Evolutionary conservation across 2,113 vertebrate species (phyloP), one percentile per base, ranked within the genome.

Genomic region (Trichomycterus rosablanca): DNA sequence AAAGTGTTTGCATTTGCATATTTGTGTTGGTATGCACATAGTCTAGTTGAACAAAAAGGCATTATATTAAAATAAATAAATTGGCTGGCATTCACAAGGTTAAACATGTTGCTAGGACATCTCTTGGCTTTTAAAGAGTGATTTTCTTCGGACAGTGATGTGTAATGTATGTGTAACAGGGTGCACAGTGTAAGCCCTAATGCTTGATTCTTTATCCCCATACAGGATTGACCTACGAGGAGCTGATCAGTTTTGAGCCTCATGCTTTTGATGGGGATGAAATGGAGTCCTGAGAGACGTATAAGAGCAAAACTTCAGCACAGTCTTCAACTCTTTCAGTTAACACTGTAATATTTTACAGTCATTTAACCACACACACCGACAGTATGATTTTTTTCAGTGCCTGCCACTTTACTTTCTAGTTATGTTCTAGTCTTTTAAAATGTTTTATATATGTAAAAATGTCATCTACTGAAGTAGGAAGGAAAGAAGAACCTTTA

Each of bases 211-310:
- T 65, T 28, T 26, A 24, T 70, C 14, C 16, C 37, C 24, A 51
- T 24, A 44, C 77, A 99, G 96, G 90, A 74, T 84, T 97, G 82
- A 99, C 94, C 63, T 97, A 94, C 0, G 94, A 97, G 40, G 96
- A 92, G 80, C 77, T 97, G 35, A 71, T 92, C 70, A 93, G 89
- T 78, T 99, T 99, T 67, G 90, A 93, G 76, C 89, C 93, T 0
- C 92, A 90, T 0, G 81, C 87, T 7, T 90, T 93, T 40, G 93
- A 97, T 63, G 89, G 89, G 66, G 94, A 96, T 70, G 91, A 95
- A 78, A 97, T 97, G 89, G 93, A 97, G 68, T 95, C 88, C 75
- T 46, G 67, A 76, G 63, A 48, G 16, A 5, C 56, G 56, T 3
- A n/a, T 15, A 49, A n/a, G 39, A 52, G 16, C 15, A 9, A 30